These are phyloP conservation scores for Campylomormyrus numenius DNA, from an alignment of 2,113 vertebrate genomes.

Conservation along the genomic window DNA sequence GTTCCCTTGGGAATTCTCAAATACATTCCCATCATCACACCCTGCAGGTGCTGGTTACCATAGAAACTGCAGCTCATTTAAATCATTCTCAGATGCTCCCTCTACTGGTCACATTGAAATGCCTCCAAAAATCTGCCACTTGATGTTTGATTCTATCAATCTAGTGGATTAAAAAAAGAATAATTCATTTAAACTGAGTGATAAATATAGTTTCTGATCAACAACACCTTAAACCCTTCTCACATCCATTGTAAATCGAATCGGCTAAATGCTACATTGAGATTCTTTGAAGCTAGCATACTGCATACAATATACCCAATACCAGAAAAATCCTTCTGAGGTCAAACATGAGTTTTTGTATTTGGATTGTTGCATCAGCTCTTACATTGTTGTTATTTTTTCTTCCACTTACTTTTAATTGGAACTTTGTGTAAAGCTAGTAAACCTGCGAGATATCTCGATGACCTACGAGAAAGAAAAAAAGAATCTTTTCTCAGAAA, in stretches of 20 bases:
- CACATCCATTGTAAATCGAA: not conserved
- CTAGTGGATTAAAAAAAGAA: not conserved
- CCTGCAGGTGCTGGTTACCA: slow-evolving; percentile 13
- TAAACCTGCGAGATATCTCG: not conserved
- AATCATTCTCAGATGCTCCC: not conserved
- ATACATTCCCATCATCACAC: slow-evolving; percentile 1
- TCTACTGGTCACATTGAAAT: slow-evolving; percentile 5
- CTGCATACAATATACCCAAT: not conserved
- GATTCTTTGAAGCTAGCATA: not conserved
- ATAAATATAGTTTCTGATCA: not conserved
- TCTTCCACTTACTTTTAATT: not conserved
- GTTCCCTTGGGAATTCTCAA: not conserved
- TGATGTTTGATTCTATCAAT: not conserved
- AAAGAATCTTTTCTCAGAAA: not conserved
- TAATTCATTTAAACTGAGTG: not conserved
- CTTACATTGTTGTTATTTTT: not conserved
- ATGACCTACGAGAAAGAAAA: slow-evolving; percentile 1
- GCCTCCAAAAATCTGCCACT: not conserved
- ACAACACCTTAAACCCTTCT: not conserved
- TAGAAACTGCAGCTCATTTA: slow-evolving; percentile 4
- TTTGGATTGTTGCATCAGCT: not conserved
- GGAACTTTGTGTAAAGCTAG: not conserved
- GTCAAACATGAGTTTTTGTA: not conserved
- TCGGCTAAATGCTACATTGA: not conserved
- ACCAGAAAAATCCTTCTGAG: not conserved